phyloP scores from a whole-genome alignment of 2,888 invertebrate species.

The Drosophila mercatorum region DNA sequence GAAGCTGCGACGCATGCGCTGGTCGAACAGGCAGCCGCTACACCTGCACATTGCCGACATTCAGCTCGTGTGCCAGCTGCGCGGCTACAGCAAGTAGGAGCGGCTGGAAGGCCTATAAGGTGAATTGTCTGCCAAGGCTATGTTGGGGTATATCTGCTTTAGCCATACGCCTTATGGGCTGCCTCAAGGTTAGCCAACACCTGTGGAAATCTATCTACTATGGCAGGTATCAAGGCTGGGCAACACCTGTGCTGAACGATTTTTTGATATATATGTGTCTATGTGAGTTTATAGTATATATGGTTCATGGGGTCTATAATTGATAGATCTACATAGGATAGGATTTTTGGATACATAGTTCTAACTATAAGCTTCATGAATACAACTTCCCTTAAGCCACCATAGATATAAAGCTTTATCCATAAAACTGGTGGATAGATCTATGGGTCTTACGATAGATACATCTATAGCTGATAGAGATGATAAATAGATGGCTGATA shows the following conservation, averaged over 20 bases:
- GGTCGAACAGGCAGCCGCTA: conserved; percentile 62
- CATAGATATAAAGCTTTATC: no score
- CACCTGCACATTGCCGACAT: conserved; percentile 67
- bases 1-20: conserved; percentile 52
- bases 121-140: not conserved
- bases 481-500: no score
- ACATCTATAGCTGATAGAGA: no score
- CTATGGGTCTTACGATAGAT: no score
- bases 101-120: not conserved
- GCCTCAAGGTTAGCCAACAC: not conserved
- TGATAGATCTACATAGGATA: no score
- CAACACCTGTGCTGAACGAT: not conserved
- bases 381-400: no score
- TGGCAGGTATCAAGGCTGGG: not conserved
- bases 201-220: not conserved
- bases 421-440: no score
- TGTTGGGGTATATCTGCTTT: not conserved
- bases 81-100: conserved; percentile 32
- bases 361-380: no score
- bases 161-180: not conserved
- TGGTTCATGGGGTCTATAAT: not conserved
- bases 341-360: no score
- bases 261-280: not conserved
- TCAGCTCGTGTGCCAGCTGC: conserved; percentile 64
- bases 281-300: not conserved